Evolutionary conservation across 2,113 vertebrate genomes (phyloP), one percentile per base, ranked within the genome.

Genomic region (Neotoma lepida): DNA sequence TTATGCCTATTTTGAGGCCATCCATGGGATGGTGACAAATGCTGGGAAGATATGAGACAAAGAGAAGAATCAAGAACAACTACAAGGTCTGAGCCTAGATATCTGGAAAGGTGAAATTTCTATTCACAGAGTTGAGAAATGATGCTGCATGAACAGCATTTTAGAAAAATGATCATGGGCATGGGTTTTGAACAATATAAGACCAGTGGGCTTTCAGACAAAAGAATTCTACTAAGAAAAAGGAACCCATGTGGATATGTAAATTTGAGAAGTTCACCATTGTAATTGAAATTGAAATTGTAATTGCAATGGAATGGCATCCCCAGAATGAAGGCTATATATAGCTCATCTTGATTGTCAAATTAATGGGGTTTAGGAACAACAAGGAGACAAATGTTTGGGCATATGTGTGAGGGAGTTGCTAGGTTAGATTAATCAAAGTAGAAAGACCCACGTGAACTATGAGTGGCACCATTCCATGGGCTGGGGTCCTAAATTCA

Each of bases 371-470:
- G 54, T 39, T 81, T 80, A 54, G 28, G n/a, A 8, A 54, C 18
- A 49, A 49, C 44, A 56, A 56, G 30, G 51, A 56, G 9, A 56
- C 18, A 56, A n/a, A 56, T 39, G 10, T 56, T 51, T 84, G 24
- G 3, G 6, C n/a, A 30, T 9, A 3, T 9, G 0, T 4, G 0
- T 39, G n/a, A 63, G 13, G 0, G 7, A 41, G 9, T 30, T 63
- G 54, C 39, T 84, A 41, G 22, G 28, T 61, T 82, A 28, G 22
- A 28, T 41, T 82, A 61, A 82, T 0, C 41, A 13, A 84, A 61
- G 6, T 41, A 61, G n/a, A 28, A 9, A 41, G 6, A 58, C 7
- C n/a, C 24, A 28, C 12, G 15, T 26, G 17, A 44, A 24, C 24
- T 18, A 26, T 64, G 28, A 30, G 39, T 3, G 9, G 81, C 58